Base-by-base conservation (phyloP, 1,140 invertebrate species). In the Mylabris phalerata region DNA sequence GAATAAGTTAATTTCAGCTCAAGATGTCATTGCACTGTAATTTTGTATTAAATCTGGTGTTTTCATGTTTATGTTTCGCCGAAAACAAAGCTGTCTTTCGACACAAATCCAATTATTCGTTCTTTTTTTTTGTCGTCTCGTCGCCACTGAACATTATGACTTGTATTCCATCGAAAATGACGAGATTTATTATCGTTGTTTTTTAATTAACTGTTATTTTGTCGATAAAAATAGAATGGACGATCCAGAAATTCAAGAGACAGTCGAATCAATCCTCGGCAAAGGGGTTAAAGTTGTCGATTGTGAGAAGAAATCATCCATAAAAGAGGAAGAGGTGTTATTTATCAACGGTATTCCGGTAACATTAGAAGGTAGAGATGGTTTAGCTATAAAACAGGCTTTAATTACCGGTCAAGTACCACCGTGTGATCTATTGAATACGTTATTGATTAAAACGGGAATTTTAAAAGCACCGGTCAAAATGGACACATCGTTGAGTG, bases 321-420 rank as follows among this genome's bases (percentile, higher is more conserved):
- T 88, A 40, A 80, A 83, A 49, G 84, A 88, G 72, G 85, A 88
- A 66, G 87, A 89, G 73, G 82, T 88, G 55, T 72, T 89, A 32
- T 75, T 87, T 64, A 86, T 89, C 61, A 89, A 89, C 69, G 87
- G 87, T 1, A 81, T 84, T 38, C 85, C 84, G 2, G 85, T 89
- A 7, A 79, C 81, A 40, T 72, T 89, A 41, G 84, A 85, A 60
- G 84, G 83, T 4, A 79, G 83, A 45, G 87, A 89, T 68, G 86
- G 86, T 4, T 77, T 80, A 3, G 84, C 83, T 10, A 87, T 89
- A 13, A 82, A 85, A 61, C 79, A 83, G 41, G 86, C 86, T 0
- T 75, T 89, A 60, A 77, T 88, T 55, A 84, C 82, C 19, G 87
- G 87, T 2, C 82, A 85, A 64, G 82, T 86, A 63, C 87, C 87